Evolutionary conservation across 2,113 vertebrate genomes (phyloP).

Genomic region (Microcebus ravelobensis): DNA sequence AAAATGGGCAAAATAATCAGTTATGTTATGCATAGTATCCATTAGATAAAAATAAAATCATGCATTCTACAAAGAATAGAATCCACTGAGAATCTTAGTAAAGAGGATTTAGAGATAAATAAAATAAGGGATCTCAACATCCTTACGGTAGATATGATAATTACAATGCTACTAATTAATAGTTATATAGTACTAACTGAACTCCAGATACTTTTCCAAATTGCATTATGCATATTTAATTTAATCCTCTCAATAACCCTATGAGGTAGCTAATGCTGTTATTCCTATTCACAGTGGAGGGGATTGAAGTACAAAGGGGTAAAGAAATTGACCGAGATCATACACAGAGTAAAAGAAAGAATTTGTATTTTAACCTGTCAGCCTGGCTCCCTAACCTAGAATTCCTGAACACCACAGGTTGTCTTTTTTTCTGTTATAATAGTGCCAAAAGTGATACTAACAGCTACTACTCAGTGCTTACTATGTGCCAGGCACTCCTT

Average conservation of each 20-base stretch:
- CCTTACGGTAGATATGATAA: neutral
- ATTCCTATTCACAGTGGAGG: neutral
- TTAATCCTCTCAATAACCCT: neutral
- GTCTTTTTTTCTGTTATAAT: neutral
- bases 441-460: neutral
- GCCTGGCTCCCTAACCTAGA: neutral
- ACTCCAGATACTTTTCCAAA: neutral
- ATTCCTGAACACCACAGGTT: neutral
- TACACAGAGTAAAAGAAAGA: neutral
- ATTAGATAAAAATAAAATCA: neutral
- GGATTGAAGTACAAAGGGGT: neutral
- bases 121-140: neutral
- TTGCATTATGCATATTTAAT: neutral
- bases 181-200: neutral
- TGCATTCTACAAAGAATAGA: neutral
- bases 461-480: neutral
- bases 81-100: neutral
- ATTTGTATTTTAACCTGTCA: neutral
- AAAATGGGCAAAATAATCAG: neutral
- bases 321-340: neutral
- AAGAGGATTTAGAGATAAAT: neutral
- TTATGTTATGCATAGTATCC: neutral
- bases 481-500: neutral
- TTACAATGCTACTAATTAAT: neutral
- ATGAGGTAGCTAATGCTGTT: neutral